phyloP scores from a whole-genome alignment of 1,140 invertebrate genomes.

The Bombus sibiricus region DNA sequence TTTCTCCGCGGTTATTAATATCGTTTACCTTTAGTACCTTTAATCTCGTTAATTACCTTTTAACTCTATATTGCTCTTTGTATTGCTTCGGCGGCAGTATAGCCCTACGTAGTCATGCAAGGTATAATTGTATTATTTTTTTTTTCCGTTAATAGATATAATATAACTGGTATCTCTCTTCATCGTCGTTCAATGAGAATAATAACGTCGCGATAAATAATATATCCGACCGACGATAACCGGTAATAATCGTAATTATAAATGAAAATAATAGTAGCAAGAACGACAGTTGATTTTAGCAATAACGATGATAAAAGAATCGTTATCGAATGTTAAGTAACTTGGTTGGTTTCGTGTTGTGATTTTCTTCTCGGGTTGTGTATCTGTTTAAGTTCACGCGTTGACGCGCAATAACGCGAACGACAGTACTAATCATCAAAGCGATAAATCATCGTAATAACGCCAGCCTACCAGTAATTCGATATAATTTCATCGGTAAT shows the following conservation, averaged over 20 bases:
- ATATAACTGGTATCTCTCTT: constrained; percentile 42
- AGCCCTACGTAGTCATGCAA: constrained; percentile 80
- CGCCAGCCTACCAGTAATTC: constrained; percentile 52
- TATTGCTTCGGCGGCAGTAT: constrained; percentile 78
- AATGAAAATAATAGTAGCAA: not conserved
- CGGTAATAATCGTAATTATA: constrained; percentile 26
- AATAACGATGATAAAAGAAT: constrained; percentile 33
- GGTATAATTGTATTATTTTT: constrained; percentile 60
- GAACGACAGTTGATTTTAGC: constrained; percentile 16
- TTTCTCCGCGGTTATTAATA: constrained; percentile 60
- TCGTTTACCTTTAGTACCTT: constrained; percentile 65
- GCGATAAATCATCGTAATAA: constrained; percentile 38
- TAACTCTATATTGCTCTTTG: constrained; percentile 80
- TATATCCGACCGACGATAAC: not conserved
- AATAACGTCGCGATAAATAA: not conserved
- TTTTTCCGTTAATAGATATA: constrained; percentile 60
- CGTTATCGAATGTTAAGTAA: not conserved
- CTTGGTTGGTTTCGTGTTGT: not conserved
- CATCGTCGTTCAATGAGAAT: constrained; percentile 22
- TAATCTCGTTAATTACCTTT: constrained; percentile 70
- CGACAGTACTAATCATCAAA: not conserved
- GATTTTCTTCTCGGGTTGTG: not conserved
- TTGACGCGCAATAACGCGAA: not conserved
- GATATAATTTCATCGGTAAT: constrained; percentile 69
- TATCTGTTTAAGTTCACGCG: not conserved